phyloP scores from a whole-genome alignment of 1,140 invertebrate species.

The Pseudachorutes palmiensis region DNA sequence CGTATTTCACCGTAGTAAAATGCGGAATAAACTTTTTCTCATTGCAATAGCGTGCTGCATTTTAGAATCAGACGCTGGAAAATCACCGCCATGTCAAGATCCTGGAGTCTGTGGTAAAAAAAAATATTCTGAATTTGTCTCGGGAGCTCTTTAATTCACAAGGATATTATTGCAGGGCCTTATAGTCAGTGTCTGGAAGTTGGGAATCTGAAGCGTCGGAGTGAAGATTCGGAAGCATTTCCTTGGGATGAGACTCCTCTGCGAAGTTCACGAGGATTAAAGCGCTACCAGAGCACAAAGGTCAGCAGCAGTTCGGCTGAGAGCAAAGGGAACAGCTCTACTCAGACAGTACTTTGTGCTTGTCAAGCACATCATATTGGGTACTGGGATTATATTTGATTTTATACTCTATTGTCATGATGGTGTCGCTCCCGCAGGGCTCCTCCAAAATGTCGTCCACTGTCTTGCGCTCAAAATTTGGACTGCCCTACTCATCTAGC shows the following conservation, averaged over 20 bases:
- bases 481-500: slow-evolving; percentile 45
- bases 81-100: slow-evolving; percentile 38
- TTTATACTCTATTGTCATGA: neutral
- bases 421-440: slow-evolving; percentile 28
- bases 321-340: slow-evolving; percentile 14
- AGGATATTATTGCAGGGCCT: slow-evolving; percentile 48
- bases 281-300: slow-evolving; percentile 27
- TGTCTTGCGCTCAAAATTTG: slow-evolving; percentile 46
- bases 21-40: no score
- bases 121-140: neutral
- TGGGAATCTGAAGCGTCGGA: slow-evolving; percentile 42
- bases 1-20: no score
- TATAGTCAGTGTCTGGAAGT: slow-evolving; percentile 62
- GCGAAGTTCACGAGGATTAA: slow-evolving; percentile 24
- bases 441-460: slow-evolving; percentile 58
- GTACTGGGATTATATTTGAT: slow-evolving; percentile 19
- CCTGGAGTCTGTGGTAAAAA: slow-evolving; percentile 46
- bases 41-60: no score
- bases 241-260: slow-evolving; percentile 10
- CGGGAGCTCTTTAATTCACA: neutral
- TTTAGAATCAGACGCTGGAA: neutral
- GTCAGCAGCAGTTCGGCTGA: neutral
- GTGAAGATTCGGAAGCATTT: slow-evolving; percentile 27
- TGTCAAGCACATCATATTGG: slow-evolving; percentile 56
- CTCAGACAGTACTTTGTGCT: slow-evolving; percentile 46